Base-by-base conservation (phyloP, 1,140 invertebrate genomes). In the Drosophila miranda region DNA sequence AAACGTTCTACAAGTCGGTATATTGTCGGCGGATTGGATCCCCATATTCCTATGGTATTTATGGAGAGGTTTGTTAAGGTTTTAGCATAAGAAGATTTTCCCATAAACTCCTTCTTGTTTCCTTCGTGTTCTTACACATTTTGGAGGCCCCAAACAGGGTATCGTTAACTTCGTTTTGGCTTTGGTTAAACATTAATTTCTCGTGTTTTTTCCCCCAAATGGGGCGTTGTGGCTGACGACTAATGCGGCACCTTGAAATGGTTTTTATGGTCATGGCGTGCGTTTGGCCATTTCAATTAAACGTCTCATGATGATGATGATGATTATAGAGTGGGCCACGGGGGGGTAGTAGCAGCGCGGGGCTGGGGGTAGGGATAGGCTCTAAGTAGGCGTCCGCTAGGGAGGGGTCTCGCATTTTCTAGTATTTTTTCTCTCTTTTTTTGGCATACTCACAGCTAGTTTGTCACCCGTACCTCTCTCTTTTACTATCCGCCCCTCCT, bases 221-320 rank as follows among this genome's bases (percentile, higher is more conserved):
- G 69, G 70, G 75, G 80, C 81, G 80, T 83, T 62, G 72, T 44
- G 49, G 19, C 76, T 80, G 76, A 80, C 80, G 80, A 86, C 80
- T 84, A 84, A 84, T 86, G 80, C 77, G 80, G 73, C 80, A 84
- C 80, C 80, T 86, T 84, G 80, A 78, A 86, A 86, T 86, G 77
- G 70, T 73, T 73, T 73, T 73, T 73, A 73, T 73, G 69, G 76
- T 74, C 81, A 59, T 86, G 81, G 80, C 80, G 80, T 84, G 80
- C 81, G 80, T 84, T 68, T 56, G 62, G 76, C 81, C 78, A 84
- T 84, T 84, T 84, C 81, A 84, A 84, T 84, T 84, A 84, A 84
- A 84, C 81, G 62, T 70, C 49, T 43, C 67, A 38, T 38, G 34
- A 38, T 53, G 46, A 67, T 68, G 64, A 68, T 67, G 62, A 67